Conservation (phyloP, 2,888 invertebrate species). For the Gari tellinella region DNA sequence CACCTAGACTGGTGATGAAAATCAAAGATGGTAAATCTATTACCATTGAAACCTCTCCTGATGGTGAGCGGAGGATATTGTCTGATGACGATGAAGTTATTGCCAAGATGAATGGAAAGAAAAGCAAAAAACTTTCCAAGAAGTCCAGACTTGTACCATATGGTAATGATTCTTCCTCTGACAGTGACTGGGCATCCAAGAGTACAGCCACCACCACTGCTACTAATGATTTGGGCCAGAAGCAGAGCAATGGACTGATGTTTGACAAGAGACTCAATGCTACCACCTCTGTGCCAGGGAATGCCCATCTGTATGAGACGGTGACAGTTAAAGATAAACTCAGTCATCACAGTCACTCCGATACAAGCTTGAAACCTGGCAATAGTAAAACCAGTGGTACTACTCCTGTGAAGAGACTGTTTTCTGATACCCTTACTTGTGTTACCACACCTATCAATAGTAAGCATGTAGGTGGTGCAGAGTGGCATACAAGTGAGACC, state of each 20-base stretch:
- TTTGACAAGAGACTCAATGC: constrained; percentile 75
- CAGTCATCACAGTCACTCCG: constrained; percentile 21
- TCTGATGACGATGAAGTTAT: constrained; percentile 66
- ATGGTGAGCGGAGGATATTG: constrained; percentile 73
- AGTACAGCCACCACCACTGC: background rate
- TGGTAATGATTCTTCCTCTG: constrained; percentile 82
- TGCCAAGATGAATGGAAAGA: constrained; percentile 29
- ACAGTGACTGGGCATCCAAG: constrained; percentile 54
- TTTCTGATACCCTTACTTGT: constrained; percentile 44
- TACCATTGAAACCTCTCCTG: constrained; percentile 75
- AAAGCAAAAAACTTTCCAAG: constrained; percentile 29
- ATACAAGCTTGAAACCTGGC: constrained; percentile 20
- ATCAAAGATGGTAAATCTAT: constrained; percentile 82
- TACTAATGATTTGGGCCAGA: constrained; percentile 1
- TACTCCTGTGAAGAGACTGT: constrained; percentile 31
- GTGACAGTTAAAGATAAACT: constrained; percentile 46
- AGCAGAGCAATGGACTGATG: constrained; percentile 51
- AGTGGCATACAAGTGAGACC: constrained; percentile 80
- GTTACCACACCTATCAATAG: constrained; percentile 29
- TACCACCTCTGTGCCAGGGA: constrained; percentile 79
- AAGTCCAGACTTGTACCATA: constrained; percentile 82
- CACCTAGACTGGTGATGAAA: constrained; percentile 79
- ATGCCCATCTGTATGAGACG: constrained; percentile 67
- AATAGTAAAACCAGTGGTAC: constrained; percentile 12
- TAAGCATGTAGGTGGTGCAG: constrained; percentile 57